Percentiles rank a stretch among this genome's conserved stretches.
Evolutionary conservation across 2,888 invertebrate genomes (phyloP).

Genomic region (Limnephilus marmoratus): DNA sequence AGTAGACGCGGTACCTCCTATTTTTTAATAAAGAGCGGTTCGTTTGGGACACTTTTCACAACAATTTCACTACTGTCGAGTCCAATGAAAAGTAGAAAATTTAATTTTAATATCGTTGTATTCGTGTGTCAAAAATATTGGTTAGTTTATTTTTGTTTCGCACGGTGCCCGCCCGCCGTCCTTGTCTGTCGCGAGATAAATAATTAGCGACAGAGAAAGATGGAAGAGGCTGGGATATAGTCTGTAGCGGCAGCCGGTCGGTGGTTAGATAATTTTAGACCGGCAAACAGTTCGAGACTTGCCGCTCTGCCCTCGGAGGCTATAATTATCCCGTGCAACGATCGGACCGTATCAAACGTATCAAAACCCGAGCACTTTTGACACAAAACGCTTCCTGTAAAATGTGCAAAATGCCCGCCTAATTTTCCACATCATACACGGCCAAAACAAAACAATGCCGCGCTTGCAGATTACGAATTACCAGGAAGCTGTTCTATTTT

Average conservation of each 20-base stretch:
- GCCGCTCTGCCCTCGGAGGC: slow-evolving; percentile 56
- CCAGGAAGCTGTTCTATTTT: background rate
- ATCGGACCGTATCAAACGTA: slow-evolving; percentile 32
- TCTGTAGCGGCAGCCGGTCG: slow-evolving; percentile 39
- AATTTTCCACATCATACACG: background rate
- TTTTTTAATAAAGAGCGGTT: background rate
- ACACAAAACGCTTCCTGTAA: slow-evolving; percentile 13
- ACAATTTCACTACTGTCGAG: background rate
- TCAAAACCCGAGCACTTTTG: slow-evolving; percentile 11
- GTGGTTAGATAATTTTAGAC: slow-evolving; percentile 59
- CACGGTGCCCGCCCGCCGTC: slow-evolving; percentile 37
- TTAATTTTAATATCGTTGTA: slow-evolving; percentile 3
- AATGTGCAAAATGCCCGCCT: background rate
- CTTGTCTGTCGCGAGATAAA: slow-evolving; percentile 26
- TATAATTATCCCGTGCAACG: slow-evolving; percentile 55
- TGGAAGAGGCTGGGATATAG: slow-evolving; percentile 9
- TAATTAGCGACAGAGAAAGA: slow-evolving; percentile 27
- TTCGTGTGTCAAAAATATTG: slow-evolving; percentile 55
- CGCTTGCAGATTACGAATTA: background rate
- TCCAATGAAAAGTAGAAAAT: background rate
- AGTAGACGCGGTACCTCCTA: background rate
- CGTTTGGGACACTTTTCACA: background rate
- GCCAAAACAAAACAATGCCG: background rate
- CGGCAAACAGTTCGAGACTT: slow-evolving; percentile 51
- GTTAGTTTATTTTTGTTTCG: slow-evolving; percentile 58